Evolutionary conservation across 2,113 vertebrate species (phyloP).

Genomic region (Aspiorhynchus laticeps): DNA sequence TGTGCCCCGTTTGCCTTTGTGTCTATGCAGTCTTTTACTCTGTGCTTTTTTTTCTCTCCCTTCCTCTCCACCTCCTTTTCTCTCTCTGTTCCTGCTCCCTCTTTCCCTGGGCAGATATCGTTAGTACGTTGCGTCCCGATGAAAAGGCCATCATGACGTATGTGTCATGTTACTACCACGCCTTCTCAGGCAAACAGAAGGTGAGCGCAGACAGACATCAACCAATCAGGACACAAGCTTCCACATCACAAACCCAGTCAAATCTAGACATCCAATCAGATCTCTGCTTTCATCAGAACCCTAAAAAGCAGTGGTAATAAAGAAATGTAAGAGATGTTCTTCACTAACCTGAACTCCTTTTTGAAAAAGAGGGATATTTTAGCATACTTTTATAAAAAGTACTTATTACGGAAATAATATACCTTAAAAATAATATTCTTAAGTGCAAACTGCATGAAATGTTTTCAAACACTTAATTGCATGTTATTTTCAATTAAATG

Average conservation of each 20-base stretch:
- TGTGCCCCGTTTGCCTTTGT: slow-evolving; percentile 65
- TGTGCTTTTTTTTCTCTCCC: slow-evolving; percentile 66
- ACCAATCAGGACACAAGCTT: slow-evolving; percentile 19
- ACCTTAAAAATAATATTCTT: not conserved
- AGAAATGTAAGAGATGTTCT: not conserved
- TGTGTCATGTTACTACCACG: slow-evolving; percentile 99
- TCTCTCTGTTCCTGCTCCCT: slow-evolving; percentile 33
- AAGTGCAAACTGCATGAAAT: not conserved
- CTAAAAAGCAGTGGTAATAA: not conserved
- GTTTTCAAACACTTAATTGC: not conserved
- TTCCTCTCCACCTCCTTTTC: slow-evolving; percentile 42
- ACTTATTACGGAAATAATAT: not conserved
- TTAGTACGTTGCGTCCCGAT: slow-evolving; percentile 99
- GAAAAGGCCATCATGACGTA: slow-evolving; percentile 99
- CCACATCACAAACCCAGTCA: slow-evolving; percentile 7
- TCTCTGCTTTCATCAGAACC: not conserved
- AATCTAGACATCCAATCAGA: not conserved
- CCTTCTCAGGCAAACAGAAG: slow-evolving; percentile 99
- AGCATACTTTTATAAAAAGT: not conserved
- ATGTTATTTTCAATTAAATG: not conserved
- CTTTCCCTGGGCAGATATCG: slow-evolving; percentile 90
- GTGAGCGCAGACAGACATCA: slow-evolving; percentile 79
- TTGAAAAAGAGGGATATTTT: not conserved
- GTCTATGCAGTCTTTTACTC: slow-evolving; percentile 78
- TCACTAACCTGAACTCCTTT: not conserved